Percentiles rank a stretch among this genome's conserved stretches.
These are phyloP conservation scores for Sarcoramphus papa DNA, from an alignment of 2,797 vertebrate genomes.

Conservation along the genomic window DNA sequence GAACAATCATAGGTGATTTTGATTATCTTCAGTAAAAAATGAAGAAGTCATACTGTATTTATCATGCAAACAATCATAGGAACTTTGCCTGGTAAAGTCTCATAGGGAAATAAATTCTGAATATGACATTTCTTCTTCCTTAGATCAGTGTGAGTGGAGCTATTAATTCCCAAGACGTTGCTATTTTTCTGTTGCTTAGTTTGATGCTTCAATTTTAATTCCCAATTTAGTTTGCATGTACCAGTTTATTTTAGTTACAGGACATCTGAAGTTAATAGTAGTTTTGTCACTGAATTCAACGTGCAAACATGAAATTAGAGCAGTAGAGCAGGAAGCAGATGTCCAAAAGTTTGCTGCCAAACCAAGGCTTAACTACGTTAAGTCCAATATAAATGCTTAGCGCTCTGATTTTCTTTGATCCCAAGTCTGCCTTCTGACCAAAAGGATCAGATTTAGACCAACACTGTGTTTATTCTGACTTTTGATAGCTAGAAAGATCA, in stretches of 20 bases:
- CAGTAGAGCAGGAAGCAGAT: neutral
- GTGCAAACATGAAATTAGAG: neutral
- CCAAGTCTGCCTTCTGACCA: neutral
- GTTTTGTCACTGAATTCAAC: neutral
- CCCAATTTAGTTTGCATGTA: neutral
- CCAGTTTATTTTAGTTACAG: neutral
- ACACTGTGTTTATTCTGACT: neutral
- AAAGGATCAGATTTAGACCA: neutral
- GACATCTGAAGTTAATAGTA: neutral
- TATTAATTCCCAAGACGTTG: neutral
- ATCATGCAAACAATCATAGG: neutral
- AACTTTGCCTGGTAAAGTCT: neutral
- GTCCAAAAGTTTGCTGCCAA: neutral
- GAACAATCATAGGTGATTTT: neutral
- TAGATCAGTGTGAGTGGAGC: neutral
- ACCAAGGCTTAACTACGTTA: neutral
- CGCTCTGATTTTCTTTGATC: neutral
- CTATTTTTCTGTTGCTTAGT: neutral
- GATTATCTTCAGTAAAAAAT: neutral
- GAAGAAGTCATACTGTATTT: neutral
- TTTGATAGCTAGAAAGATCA: neutral
- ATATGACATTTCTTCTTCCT: neutral
- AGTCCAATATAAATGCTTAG: neutral
- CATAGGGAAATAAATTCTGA: neutral
- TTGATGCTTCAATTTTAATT: neutral